Evolutionary conservation across 1,140 invertebrate species (phyloP).

Genomic region (Eriocheir sinensis): DNA sequence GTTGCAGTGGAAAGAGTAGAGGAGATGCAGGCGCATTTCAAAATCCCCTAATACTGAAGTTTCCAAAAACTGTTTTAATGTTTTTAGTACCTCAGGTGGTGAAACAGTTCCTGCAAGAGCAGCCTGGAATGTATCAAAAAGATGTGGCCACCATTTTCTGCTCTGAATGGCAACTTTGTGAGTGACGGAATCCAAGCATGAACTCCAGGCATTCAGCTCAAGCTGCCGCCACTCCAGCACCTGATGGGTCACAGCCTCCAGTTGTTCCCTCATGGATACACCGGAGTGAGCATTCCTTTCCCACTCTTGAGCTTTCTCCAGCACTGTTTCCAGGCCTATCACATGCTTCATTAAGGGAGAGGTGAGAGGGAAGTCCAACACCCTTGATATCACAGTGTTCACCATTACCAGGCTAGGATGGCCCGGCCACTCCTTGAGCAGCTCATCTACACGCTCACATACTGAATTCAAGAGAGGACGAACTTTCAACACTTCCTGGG

Average conservation of each 20-base stretch:
- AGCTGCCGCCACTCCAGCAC: conserved; percentile 96
- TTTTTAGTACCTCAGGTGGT: conserved; percentile 80
- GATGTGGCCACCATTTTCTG: conserved; percentile 75
- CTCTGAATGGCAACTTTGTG: conserved; percentile 80
- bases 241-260: conserved; percentile 88
- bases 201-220: conserved; percentile 94
- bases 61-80: conserved; percentile 92
- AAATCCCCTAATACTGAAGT: conserved; percentile 92
- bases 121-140: conserved; percentile 73
- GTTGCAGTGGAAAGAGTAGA: conserved; percentile 91
- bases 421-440: conserved; percentile 94
- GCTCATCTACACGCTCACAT: conserved; percentile 85
- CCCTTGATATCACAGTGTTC: conserved; percentile 87
- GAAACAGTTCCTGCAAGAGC: conserved; percentile 82
- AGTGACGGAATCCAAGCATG: conserved; percentile 86
- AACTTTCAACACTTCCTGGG: conserved; percentile 89
- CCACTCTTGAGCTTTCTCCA: conserved; percentile 86
- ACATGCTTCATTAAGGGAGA: conserved; percentile 93
- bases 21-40: conserved; percentile 88
- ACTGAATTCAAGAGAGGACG: conserved; percentile 87
- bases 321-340: conserved; percentile 93
- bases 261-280: conserved; percentile 89
- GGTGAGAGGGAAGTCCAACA: conserved; percentile 90
- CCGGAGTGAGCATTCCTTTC: conserved; percentile 82
- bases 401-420: conserved; percentile 91